Evolutionary conservation across 2,113 vertebrate species (phyloP).

Genomic region (Dipodomys stephensi): DNA sequence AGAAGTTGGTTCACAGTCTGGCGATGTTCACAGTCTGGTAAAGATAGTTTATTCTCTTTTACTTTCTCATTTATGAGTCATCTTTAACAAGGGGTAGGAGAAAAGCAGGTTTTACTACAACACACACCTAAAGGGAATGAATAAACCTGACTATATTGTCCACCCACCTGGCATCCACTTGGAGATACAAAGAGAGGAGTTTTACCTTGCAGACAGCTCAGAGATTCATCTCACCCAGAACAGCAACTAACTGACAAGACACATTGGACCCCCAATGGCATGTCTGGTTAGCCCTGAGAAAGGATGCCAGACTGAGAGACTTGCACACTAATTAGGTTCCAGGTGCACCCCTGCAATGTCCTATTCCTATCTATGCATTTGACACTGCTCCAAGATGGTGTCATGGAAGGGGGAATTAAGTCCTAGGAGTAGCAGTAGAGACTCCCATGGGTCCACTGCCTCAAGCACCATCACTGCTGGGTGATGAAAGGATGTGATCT

Average conservation of each 20-base stretch:
- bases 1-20: slow-evolving; percentile 34
- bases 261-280: not conserved
- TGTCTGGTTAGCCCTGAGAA: not conserved
- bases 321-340: not conserved
- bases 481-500: not conserved
- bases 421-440: not conserved
- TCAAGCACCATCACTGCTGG: not conserved
- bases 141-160: slow-evolving; percentile 22
- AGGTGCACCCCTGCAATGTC: not conserved
- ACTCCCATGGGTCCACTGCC: not conserved
- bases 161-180: not conserved
- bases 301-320: not conserved
- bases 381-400: not conserved
- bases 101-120: slow-evolving; percentile 55
- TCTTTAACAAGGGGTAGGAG: slow-evolving; percentile 61
- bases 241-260: not conserved
- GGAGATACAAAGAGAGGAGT: not conserved
- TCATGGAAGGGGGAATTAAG: not conserved
- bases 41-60: slow-evolving; percentile 61
- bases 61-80: slow-evolving; percentile 64
- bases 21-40: not conserved
- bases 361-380: not conserved
- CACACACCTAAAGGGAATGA: slow-evolving; percentile 21
- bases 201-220: not conserved
- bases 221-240: not conserved